Conservation (phyloP, 2,888 invertebrate genomes). For the Auanema sp. region DNA sequence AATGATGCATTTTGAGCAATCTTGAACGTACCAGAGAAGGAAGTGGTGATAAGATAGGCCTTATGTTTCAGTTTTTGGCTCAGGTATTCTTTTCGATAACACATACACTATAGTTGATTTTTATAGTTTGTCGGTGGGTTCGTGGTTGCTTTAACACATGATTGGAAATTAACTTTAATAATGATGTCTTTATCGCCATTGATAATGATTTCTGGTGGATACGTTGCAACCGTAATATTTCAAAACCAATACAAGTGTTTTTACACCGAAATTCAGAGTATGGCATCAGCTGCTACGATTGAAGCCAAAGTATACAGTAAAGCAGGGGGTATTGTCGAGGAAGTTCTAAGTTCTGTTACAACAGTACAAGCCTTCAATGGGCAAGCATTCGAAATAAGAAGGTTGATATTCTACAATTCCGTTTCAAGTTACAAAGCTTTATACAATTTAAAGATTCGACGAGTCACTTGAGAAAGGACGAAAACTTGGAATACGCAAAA, state of each 20-base stretch:
- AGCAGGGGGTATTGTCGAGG: not conserved
- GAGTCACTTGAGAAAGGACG: constrained; percentile 36
- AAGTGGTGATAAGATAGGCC: constrained; percentile 48
- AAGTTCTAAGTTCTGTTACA: constrained; percentile 7
- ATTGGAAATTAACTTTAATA: constrained; percentile 15
- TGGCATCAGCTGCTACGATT: not conserved
- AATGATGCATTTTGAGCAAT: not conserved
- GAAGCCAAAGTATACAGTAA: constrained; percentile 1
- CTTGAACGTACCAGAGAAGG: constrained; percentile 53
- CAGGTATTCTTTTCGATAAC: constrained; percentile 39
- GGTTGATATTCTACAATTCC: constrained; percentile 24
- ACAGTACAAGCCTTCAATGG: constrained; percentile 14
- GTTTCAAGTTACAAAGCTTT: not conserved
- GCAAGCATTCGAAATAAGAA: constrained; percentile 15
- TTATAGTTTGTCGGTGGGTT: constrained; percentile 15
- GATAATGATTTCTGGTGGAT: constrained; percentile 10
- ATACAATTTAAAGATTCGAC: constrained; percentile 41
- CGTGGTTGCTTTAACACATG: constrained; percentile 8
- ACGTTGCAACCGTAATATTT: constrained; percentile 8
- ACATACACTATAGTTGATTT: not conserved
- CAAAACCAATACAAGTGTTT: too few relatives aligned
- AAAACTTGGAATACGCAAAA: constrained; percentile 41
- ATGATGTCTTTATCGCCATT: constrained; percentile 15
- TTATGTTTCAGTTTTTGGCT: constrained; percentile 39
- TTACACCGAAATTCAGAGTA: constrained; percentile 1